These are phyloP conservation scores for Clostera curtula DNA, from an alignment of 2,888 invertebrate genomes.

Conservation along the genomic window DNA sequence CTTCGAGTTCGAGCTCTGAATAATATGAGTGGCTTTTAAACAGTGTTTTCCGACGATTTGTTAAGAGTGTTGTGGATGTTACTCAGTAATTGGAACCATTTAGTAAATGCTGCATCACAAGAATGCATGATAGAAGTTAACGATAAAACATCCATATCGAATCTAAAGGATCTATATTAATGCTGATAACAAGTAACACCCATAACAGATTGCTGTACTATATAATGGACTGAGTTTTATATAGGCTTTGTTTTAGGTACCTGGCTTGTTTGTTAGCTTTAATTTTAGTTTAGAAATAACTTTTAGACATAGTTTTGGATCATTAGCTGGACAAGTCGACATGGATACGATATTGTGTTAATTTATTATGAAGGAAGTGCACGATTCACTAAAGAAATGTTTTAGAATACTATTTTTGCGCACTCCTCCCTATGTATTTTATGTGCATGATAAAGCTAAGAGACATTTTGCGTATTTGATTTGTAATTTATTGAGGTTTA, in stretches of 20 bases:
- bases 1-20: constrained; percentile 21
- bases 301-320: constrained; percentile 44
- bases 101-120: too few relatives aligned
- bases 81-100: too few relatives aligned
- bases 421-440: constrained; percentile 9
- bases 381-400: constrained; percentile 10
- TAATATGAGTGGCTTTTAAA: constrained; percentile 5
- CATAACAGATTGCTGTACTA: constrained; percentile 18
- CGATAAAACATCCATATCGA: too few relatives aligned
- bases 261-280: constrained; percentile 41
- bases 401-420: constrained; percentile 21
- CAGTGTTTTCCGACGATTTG: constrained; percentile 12
- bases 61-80: constrained; percentile 12
- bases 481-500: constrained; percentile 29
- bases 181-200: too few relatives aligned
- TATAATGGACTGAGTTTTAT: constrained; percentile 41
- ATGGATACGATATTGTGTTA: constrained; percentile 16
- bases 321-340: constrained; percentile 25
- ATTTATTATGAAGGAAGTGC: constrained; percentile 20
- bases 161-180: too few relatives aligned
- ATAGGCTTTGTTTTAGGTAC: constrained; percentile 46
- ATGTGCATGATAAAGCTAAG: constrained; percentile 10
- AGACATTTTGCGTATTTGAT: constrained; percentile 14
- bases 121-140: too few relatives aligned
- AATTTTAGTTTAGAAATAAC: constrained; percentile 39